phyloP scores from a whole-genome alignment of 2,888 invertebrate species.

The Torymus tubicola region DNA sequence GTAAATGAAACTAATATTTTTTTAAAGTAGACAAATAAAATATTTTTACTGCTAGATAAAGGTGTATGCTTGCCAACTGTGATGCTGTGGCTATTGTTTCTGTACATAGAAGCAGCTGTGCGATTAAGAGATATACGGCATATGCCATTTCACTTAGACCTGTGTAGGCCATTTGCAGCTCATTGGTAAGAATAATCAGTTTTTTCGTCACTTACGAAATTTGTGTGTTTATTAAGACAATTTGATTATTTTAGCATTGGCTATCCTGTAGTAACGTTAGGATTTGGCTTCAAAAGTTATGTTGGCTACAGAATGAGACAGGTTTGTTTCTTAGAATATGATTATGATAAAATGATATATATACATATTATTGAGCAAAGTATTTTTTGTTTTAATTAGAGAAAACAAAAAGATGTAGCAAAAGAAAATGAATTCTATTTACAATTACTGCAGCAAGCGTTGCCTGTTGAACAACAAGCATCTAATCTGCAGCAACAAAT shows the following conservation, averaged over 20 bases:
- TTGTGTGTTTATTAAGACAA: conserved; percentile 16
- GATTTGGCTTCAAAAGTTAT: conserved; percentile 96
- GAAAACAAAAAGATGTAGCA: conserved; percentile 94
- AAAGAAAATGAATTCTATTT: conserved; percentile 97
- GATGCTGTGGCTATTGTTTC: conserved; percentile 94
- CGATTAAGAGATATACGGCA: conserved; percentile 89
- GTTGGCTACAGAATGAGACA: conserved; percentile 91
- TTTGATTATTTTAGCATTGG: conserved; percentile 81
- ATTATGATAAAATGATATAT: conserved; percentile 1
- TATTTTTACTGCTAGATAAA: conserved; percentile 80
- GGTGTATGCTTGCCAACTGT: conserved; percentile 97
- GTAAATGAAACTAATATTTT: background rate
- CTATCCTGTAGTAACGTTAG: conserved; percentile 96
- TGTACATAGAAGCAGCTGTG: conserved; percentile 95
- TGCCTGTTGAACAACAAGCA: conserved; percentile 83
- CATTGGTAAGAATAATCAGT: conserved; percentile 85
- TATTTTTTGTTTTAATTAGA: conserved; percentile 75
- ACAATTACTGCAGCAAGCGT: conserved; percentile 92
- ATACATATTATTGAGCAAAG: background rate
- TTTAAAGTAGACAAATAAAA: conserved; percentile 1
- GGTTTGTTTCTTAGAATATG: conserved; percentile 74
- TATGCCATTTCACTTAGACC: conserved; percentile 90
- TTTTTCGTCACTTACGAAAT: background rate
- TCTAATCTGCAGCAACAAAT: conserved; percentile 70
- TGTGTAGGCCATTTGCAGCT: conserved; percentile 96